Percentiles rank a stretch among this genome's conserved stretches.
Evolutionary conservation across 2,888 invertebrate genomes (phyloP).

Genomic region (Liodrosophila aerea): DNA sequence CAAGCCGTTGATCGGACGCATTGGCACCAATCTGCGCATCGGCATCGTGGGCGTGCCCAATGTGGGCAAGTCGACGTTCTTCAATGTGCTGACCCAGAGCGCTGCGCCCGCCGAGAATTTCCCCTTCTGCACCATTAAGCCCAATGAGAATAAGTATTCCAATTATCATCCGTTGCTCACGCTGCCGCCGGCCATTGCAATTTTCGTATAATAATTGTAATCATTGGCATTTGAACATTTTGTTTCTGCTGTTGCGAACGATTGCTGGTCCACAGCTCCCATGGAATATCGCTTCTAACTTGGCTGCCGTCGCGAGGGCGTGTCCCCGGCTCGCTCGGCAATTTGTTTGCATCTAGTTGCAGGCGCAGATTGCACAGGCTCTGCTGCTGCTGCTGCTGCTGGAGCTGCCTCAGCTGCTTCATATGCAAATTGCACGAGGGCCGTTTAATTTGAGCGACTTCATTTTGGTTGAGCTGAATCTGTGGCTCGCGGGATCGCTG

Average conservation of each 20-base stretch:
- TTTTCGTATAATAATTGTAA: constrained; percentile 66
- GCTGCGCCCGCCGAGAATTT: constrained; percentile 99
- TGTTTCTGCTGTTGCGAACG: constrained; percentile 19
- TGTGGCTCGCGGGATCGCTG: constrained; percentile 50
- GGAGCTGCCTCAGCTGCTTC: constrained; percentile 25
- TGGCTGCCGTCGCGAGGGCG: constrained; percentile 42
- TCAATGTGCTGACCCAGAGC: constrained; percentile 99
- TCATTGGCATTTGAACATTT: constrained; percentile 52
- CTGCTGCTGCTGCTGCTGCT: constrained; percentile 2
- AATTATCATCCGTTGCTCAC: constrained; percentile 42
- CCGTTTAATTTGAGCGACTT: constrained; percentile 76
- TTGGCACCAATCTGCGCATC: constrained; percentile 97
- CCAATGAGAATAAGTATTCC: constrained; percentile 99
- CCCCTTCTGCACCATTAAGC: constrained; percentile 99
- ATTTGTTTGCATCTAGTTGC: constrained; percentile 11
- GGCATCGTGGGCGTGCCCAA: constrained; percentile 97
- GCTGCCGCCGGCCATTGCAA: constrained; percentile 35
- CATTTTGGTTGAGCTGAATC: constrained; percentile 54
- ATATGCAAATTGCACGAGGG: constrained; percentile 78
- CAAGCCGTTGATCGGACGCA: constrained; percentile 95
- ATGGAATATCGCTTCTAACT: constrained; percentile 42
- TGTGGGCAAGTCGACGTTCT: constrained; percentile 99
- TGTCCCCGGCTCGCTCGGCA: not conserved
- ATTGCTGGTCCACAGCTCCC: constrained; percentile 22
- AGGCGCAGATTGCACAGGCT: constrained; percentile 23